phyloP scores from a whole-genome alignment of 2,888 invertebrate genomes.

The Polydrusus tereticollis region DNA sequence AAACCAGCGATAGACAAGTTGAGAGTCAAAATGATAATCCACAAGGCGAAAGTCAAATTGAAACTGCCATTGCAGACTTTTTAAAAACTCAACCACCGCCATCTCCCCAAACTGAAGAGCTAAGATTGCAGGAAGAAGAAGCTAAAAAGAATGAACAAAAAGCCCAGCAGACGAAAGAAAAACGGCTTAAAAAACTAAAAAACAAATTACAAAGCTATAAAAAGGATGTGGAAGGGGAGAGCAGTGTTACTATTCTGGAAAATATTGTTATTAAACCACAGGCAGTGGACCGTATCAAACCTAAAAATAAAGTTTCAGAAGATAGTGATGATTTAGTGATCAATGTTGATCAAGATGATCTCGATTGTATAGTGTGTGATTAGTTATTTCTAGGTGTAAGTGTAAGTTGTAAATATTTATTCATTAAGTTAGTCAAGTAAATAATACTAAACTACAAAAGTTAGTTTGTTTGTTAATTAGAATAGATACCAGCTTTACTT shows the following conservation, averaged over 20 bases:
- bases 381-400: constrained; percentile 26
- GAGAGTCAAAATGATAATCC: neutral
- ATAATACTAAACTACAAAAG: too few species aligned
- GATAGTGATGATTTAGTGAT: constrained; percentile 56
- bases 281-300: constrained; percentile 2
- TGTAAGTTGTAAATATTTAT: neutral
- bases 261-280: constrained; percentile 39
- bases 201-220: constrained; percentile 45
- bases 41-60: constrained; percentile 16
- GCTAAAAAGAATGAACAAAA: constrained; percentile 11
- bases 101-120: constrained; percentile 5
- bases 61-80: constrained; percentile 18
- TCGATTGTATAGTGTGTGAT: constrained; percentile 57
- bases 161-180: constrained; percentile 25
- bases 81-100: constrained; percentile 14
- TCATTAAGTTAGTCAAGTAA: too few species aligned
- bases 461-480: too few species aligned
- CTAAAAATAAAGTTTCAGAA: constrained; percentile 32
- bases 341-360: constrained; percentile 57
- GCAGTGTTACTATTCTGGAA: constrained; percentile 33
- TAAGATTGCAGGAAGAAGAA: constrained; percentile 1
- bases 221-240: constrained; percentile 38
- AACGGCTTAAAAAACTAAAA: constrained; percentile 25
- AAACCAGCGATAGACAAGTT: neutral
- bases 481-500: too few species aligned